Conservation (phyloP, 2,888 invertebrate genomes). For the Rhynchonema sp. region DNA sequence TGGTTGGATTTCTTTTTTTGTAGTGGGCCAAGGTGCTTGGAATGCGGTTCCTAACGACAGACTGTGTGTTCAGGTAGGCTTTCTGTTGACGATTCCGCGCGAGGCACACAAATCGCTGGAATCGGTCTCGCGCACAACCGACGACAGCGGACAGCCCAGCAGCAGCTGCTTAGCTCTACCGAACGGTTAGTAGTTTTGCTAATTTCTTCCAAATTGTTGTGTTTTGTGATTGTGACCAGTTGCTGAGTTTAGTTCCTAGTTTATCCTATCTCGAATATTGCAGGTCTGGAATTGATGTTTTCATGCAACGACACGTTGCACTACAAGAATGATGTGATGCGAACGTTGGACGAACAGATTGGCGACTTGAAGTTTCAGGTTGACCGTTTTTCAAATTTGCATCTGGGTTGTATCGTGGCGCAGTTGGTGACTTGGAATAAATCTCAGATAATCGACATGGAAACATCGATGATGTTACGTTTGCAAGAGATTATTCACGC, state of each 20-base stretch:
- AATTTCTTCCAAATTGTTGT: no score
- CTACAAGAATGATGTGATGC: slow-evolving; percentile 48
- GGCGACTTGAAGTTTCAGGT: slow-evolving; percentile 54
- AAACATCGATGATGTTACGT: slow-evolving; percentile 53
- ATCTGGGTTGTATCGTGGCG: background rate
- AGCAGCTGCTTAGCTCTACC: no score
- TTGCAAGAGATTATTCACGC: slow-evolving; percentile 42
- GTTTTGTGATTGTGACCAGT: no score
- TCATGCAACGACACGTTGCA: slow-evolving; percentile 45
- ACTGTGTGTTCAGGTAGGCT: slow-evolving; percentile 7
- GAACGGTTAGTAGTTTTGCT: no score
- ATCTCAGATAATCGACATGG: slow-evolving; percentile 51
- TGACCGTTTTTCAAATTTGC: background rate
- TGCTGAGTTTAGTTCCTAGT: no score
- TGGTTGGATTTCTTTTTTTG: no score
- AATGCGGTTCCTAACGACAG: no score
- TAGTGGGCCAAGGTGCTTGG: no score
- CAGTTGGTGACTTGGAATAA: background rate
- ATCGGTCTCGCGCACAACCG: no score
- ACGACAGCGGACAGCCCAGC: no score
- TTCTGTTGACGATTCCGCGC: background rate
- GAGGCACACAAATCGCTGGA: background rate
- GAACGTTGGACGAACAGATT: slow-evolving; percentile 51
- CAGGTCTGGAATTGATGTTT: slow-evolving; percentile 44
- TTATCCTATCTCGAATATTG: background rate